phyloP scores from a whole-genome alignment of 2,888 invertebrate genomes.

The Callinectes sapidus region DNA sequence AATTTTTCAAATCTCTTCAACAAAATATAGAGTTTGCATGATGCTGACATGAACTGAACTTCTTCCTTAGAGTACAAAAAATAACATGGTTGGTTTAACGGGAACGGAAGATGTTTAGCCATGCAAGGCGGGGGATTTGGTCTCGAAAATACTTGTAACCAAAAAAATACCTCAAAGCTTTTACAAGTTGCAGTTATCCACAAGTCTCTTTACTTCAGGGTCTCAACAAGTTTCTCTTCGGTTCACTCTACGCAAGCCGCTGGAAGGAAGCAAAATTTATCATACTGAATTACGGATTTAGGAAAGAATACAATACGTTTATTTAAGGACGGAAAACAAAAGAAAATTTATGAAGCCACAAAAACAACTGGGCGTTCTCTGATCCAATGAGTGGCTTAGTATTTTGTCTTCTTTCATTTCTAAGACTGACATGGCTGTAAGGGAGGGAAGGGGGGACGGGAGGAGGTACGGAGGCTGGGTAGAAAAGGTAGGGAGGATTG shows the following conservation, averaged over 20 bases:
- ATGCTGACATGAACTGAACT: background rate
- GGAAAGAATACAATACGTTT: background rate
- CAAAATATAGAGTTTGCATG: background rate
- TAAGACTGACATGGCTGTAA: background rate
- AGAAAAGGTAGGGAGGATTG: background rate
- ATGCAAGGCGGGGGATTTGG: background rate
- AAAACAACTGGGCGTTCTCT: background rate
- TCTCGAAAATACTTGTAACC: background rate
- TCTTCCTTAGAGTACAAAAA: background rate
- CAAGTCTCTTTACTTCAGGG: background rate
- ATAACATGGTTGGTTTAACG: background rate
- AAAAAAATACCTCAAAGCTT: background rate
- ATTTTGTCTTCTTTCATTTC: background rate
- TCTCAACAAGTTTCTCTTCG: constrained; percentile 14
- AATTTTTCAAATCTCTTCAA: background rate
- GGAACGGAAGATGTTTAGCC: background rate
- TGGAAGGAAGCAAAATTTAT: background rate
- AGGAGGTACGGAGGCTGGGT: background rate
- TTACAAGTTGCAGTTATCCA: background rate
- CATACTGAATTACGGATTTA: background rate
- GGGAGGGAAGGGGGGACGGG: background rate
- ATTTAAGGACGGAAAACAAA: background rate
- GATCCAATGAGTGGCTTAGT: background rate
- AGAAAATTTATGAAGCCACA: background rate
- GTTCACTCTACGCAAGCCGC: background rate